Percentiles rank a stretch among this genome's conserved stretches.
phyloP scores from a whole-genome alignment of 2,113 vertebrate genomes.

The Cichladusa arquata region DNA sequence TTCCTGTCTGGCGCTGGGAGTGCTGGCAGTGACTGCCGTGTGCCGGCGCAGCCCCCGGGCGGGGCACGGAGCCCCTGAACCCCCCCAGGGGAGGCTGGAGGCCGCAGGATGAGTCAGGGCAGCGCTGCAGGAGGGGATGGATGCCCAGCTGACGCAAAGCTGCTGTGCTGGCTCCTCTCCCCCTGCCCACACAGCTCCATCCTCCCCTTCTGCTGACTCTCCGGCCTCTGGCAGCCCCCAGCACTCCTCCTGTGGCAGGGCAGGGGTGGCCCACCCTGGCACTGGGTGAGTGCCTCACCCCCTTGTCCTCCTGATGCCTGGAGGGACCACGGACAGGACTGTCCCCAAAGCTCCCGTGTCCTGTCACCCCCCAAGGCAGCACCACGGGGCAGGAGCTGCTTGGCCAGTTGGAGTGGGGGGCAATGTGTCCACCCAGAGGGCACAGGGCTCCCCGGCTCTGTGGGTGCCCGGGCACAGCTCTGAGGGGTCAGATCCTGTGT shows the following conservation, averaged over 20 bases:
- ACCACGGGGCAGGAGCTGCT: neutral
- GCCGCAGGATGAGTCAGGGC: neutral
- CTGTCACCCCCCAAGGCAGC: neutral
- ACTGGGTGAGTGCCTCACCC: too few species aligned
- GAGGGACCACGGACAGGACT: neutral
- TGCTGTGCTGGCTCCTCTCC: conserved; percentile 2
- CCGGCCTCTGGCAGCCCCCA: neutral
- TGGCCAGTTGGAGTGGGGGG: fast-evolving
- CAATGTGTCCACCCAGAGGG: neutral
- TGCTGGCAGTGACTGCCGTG: fast-evolving
- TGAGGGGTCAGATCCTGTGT: fast-evolving
- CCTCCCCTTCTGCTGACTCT: neutral
- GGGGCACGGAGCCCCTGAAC: fast-evolving
- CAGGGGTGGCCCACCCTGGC: neutral
- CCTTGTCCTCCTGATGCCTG: neutral
- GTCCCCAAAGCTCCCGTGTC: neutral
- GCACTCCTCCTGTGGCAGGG: neutral
- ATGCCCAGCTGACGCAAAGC: neutral
- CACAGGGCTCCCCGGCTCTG: neutral
- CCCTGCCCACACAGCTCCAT: conserved; percentile 28
- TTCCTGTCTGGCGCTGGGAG: too few species aligned
- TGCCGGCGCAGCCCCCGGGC: fast-evolving
- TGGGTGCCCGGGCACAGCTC: neutral
- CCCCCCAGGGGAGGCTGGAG: neutral
- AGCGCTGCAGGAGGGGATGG: neutral